Evolutionary conservation across 2,888 invertebrate species (phyloP), one percentile per base, ranked within the genome.

Genomic region (Crioceris asparagi): DNA sequence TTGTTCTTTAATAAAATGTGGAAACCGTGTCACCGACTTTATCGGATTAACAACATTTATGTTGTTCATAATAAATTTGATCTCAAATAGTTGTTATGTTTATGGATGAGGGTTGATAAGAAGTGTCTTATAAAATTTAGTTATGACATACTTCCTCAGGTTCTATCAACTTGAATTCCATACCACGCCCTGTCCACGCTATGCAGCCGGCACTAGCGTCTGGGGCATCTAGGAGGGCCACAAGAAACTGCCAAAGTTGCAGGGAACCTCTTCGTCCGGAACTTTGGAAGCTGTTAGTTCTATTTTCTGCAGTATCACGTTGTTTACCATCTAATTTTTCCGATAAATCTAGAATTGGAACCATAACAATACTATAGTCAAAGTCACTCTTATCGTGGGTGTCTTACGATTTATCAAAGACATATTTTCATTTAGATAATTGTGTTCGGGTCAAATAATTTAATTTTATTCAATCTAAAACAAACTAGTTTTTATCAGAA

Each of bases 131-230:
- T n/a, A n/a, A n/a, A n/a, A n/a, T n/a, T n/a, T n/a, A n/a, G n/a
- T 7, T 10, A 14, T 5, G 36, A n/a, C 52, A 46, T 55, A 75
- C 87, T 74, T 94, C 93, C 68, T 93, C 93, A 0, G 93, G 94
- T 63, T 94, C 93, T 41, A 92, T 87, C 23, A 94, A 74, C 61
- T 94, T 94, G 63, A 94, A 94, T 65, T 94, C 93, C 69, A 93
- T 80, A 2, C 93, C 93, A 8, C 92, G 70, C 1, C 93, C 93
- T 0, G 93, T 94, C 93, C 93, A 93, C 2, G 90, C 85, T 43
- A 93, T 92, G 59, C 86, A 86, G 37, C 84, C 80, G 14, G 84
- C 77, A 52, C 78, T 79, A 12, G 65, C 63, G 46, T 64, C 62
- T 43, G 81, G 75, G 40, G 80, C 80, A 52, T 79, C 82, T 29